phyloP scores from a whole-genome alignment of 2,797 vertebrate species.

The Myotis findleyi region DNA sequence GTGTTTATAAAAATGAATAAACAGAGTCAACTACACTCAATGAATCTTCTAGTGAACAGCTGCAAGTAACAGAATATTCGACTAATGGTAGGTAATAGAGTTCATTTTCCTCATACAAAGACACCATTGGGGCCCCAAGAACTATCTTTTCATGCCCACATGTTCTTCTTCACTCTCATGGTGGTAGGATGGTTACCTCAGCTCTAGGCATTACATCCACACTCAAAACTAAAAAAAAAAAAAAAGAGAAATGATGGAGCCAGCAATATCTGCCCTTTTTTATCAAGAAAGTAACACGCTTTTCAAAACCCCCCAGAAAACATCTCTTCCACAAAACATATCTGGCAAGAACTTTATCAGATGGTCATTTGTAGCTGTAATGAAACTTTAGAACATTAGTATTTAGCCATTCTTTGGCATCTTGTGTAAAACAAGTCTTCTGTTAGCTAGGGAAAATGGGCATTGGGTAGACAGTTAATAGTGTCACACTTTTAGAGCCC shows the following conservation, averaged over 20 bases:
- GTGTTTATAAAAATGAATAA: not conserved
- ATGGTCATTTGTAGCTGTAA: not conserved
- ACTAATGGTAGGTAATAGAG: not conserved
- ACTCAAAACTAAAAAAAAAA: not conserved
- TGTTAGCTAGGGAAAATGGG: not conserved
- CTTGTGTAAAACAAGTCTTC: not conserved
- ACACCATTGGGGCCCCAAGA: not conserved
- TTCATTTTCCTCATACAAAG: not conserved
- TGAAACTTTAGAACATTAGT: not conserved
- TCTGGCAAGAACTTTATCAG: not conserved
- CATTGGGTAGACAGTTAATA: not conserved
- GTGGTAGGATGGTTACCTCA: not conserved
- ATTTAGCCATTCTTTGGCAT: not conserved
- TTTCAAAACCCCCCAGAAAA: not conserved
- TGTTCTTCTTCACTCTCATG: not conserved
- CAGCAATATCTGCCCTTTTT: not conserved
- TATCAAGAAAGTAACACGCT: not conserved
- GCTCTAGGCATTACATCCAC: not conserved
- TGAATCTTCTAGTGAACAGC: not conserved
- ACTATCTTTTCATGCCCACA: not conserved
- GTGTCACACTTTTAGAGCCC: not conserved
- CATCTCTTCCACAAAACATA: not conserved
- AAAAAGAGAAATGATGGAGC: not conserved
- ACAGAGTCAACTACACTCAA: not conserved
- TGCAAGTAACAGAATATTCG: not conserved